phyloP scores from a whole-genome alignment of 2,797 vertebrate genomes.

The Acipenser ruthenus region DNA sequence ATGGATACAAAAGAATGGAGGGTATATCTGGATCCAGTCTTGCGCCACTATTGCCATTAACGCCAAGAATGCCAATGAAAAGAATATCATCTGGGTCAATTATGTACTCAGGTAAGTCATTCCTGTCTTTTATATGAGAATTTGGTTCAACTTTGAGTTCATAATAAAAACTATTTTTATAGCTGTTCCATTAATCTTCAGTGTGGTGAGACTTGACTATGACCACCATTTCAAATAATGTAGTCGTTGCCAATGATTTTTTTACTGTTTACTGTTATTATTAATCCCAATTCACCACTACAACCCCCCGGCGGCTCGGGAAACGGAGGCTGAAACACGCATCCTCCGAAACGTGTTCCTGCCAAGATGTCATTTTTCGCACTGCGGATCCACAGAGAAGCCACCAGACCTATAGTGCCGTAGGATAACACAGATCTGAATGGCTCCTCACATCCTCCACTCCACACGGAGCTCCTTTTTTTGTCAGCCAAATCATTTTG shows the following conservation, averaged over 20 bases:
- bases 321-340: too few relatives aligned
- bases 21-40: slow-evolving; percentile 98
- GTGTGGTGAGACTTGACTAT: neutral
- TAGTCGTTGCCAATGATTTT: too few relatives aligned
- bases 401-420: too few relatives aligned
- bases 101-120: slow-evolving; percentile 80
- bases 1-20: slow-evolving; percentile 96
- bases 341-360: too few relatives aligned
- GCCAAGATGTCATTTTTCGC: too few relatives aligned
- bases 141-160: neutral
- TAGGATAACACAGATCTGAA: too few relatives aligned
- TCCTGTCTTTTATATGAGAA: neutral
- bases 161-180: neutral
- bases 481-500: slow-evolving; percentile 5
- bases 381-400: too few relatives aligned
- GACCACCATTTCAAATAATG: neutral
- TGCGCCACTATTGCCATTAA: slow-evolving; percentile 94
- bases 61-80: slow-evolving; percentile 93
- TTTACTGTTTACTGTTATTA: too few relatives aligned
- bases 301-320: too few relatives aligned
- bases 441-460: too few relatives aligned
- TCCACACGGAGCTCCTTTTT: neutral
- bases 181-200: neutral
- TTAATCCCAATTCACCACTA: too few relatives aligned
- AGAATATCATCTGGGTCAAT: slow-evolving; percentile 98